Evolutionary conservation across 2,888 invertebrate species (phyloP).

Genomic region (Lampropteryx suffumata): DNA sequence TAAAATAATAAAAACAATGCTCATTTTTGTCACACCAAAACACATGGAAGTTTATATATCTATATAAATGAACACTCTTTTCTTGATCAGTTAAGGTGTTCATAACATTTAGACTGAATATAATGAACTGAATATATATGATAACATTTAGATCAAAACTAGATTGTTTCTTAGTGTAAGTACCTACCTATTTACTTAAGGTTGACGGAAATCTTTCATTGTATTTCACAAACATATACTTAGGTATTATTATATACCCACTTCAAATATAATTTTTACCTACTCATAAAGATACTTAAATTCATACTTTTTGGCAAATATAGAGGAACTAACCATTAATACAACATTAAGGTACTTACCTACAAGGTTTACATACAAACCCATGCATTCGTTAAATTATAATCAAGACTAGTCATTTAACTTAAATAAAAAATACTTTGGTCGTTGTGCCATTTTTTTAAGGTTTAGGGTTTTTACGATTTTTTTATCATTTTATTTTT

Average conservation of each 20-base stretch:
- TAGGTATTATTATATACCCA: too few relatives aligned
- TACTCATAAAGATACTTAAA: not conserved
- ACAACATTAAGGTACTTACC: constrained; percentile 30
- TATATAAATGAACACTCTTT: too few relatives aligned
- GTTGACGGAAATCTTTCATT: too few relatives aligned
- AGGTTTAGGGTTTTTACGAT: constrained; percentile 67
- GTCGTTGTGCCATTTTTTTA: constrained; percentile 83
- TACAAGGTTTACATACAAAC: constrained; percentile 15
- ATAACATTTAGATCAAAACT: too few relatives aligned
- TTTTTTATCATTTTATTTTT: constrained; percentile 62
- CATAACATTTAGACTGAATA: too few relatives aligned
- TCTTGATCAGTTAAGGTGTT: too few relatives aligned
- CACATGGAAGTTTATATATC: constrained; percentile 27
- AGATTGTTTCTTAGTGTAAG: too few relatives aligned
- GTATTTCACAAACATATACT: too few relatives aligned
- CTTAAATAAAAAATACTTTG: constrained; percentile 70
- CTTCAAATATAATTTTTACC: too few relatives aligned
- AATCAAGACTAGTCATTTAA: constrained; percentile 65
- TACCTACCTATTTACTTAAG: too few relatives aligned
- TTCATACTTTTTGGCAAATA: constrained; percentile 40
- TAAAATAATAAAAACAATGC: constrained; percentile 66
- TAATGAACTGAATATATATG: too few relatives aligned
- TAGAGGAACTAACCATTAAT: constrained; percentile 46
- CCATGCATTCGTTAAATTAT: constrained; percentile 38
- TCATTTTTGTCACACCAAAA: constrained; percentile 58